Percentiles rank a stretch among this genome's conserved stretches.
Evolutionary conservation across 2,888 invertebrate genomes (phyloP).

Genomic region (Andrena marginata): DNA sequence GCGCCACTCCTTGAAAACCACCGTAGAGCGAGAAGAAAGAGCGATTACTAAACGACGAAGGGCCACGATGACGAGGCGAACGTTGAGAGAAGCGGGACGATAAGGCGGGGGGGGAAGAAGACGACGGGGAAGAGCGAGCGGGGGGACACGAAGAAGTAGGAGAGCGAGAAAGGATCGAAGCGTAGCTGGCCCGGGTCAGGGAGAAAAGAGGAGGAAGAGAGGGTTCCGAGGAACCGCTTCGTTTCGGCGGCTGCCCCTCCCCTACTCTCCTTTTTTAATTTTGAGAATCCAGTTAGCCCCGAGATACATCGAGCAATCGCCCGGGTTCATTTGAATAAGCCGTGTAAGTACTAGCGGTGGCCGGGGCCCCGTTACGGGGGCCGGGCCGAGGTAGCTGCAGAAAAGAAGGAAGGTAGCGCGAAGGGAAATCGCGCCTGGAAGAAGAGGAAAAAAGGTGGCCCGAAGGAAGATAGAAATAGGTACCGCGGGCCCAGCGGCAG

Average conservation of each 20-base stretch:
- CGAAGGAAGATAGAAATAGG: slow-evolving; percentile 41
- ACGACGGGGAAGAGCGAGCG: neutral
- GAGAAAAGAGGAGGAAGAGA: slow-evolving; percentile 59
- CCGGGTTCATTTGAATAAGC: slow-evolving; percentile 82
- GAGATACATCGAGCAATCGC: slow-evolving; percentile 81
- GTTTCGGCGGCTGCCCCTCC: slow-evolving; percentile 51
- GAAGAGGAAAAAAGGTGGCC: slow-evolving; percentile 19
- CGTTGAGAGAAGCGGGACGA: slow-evolving; percentile 53
- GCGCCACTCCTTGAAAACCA: slow-evolving; percentile 50
- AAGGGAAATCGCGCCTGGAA: slow-evolving; percentile 14
- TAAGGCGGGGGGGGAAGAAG: too few species aligned
- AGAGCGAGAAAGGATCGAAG: slow-evolving; percentile 31
- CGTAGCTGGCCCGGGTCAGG: slow-evolving; percentile 15
- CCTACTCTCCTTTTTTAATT: slow-evolving; percentile 79
- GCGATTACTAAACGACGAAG: slow-evolving; percentile 56
- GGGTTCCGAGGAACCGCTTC: slow-evolving; percentile 36
- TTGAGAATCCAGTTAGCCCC: slow-evolving; percentile 81
- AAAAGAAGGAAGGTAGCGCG: slow-evolving; percentile 29
- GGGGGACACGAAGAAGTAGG: slow-evolving; percentile 2
- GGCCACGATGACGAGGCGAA: slow-evolving; percentile 66
- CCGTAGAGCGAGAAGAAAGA: slow-evolving; percentile 46
- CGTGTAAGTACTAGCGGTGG: slow-evolving; percentile 80
- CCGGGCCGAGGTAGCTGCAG: slow-evolving; percentile 50
- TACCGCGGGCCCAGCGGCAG: neutral
- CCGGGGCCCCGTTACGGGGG: slow-evolving; percentile 62